phyloP scores from a whole-genome alignment of 1,140 invertebrate genomes.

The Onthophagus taurus region DNA sequence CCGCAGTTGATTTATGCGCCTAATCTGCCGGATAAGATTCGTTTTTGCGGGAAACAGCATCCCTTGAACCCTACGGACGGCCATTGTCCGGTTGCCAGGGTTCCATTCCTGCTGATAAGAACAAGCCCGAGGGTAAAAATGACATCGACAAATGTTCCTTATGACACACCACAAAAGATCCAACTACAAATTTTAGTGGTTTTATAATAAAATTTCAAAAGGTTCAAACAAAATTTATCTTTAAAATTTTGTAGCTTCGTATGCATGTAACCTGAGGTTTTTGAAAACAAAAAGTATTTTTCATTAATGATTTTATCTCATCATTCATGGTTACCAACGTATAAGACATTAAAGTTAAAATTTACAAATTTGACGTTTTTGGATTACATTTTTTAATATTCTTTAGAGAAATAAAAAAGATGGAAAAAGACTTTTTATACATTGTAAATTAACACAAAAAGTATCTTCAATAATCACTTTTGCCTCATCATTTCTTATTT shows the following conservation, averaged over 20 bases:
- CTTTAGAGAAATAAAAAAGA: too few species aligned
- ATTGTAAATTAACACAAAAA: too few species aligned
- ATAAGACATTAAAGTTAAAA: too few species aligned
- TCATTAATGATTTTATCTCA: too few species aligned
- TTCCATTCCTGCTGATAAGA: constrained; percentile 3
- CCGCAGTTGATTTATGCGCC: constrained; percentile 11
- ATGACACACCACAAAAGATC: constrained; percentile 1
- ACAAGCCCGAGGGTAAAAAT: constrained; percentile 1
- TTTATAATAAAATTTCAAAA: neutral
- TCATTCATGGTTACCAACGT: too few species aligned
- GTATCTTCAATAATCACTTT: too few species aligned
- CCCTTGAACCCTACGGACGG: constrained; percentile 6
- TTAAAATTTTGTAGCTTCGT: neutral
- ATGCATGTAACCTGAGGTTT: neutral
- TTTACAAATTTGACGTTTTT: too few species aligned
- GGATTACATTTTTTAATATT: too few species aligned
- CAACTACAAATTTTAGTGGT: too few species aligned
- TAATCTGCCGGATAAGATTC: constrained; percentile 12
- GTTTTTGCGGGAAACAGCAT: constrained; percentile 10
- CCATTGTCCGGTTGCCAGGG: constrained; percentile 13
- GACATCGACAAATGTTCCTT: constrained; percentile 9
- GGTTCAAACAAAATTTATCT: neutral
- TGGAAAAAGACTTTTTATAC: too few species aligned
- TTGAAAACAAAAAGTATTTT: neutral
- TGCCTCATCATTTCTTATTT: too few species aligned